Evolutionary conservation across 2,888 invertebrate genomes (phyloP), one percentile per base, ranked within the genome.

Genomic region (Drosophila macrospina): DNA sequence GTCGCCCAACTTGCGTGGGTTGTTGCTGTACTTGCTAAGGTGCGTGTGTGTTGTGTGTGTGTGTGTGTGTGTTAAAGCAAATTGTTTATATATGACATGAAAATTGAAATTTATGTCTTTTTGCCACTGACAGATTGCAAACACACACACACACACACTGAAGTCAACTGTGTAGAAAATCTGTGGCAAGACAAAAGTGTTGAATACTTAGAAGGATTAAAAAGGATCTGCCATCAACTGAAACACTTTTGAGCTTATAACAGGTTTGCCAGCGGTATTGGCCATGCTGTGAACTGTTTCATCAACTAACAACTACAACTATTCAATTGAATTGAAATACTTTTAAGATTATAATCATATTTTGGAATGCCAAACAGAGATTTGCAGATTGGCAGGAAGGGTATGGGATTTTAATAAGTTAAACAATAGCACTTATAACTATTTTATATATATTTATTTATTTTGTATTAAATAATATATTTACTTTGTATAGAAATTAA

Each of bases 31-130:
- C 41, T 42, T 32, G 36, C 54, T 45, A 41, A 60, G 65, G 56
- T 8, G 57, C 36, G 51, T 55, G 55, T 61, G 54, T 13, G 3
- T 20, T 20, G 20, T 20, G 47, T 47, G 63, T 47, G 54, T 16
- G 47, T 28, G 61, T 51, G 52, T 80, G 66, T 63, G 48, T 68
- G 39, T 67, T 70, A 70, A 69, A 72, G 69, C 56, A 88, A 83
- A 80, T 86, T 83, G 89, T 86, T 88, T 77, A 77, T 80, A 77
- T 80, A 72, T 80, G 87, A 80, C 78, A 84, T 61, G 87, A 74
- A 88, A 88, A 88, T 83, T 86, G 89, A 83, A 84, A 83, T 83
- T 88, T 88, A 88, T 83, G 78, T 74, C 56, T 47, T 74, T 57
- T 70, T 57, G 62, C 59, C 48, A 69, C 59, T 76, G 73, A 83